These are phyloP conservation scores for Papilio demoleus DNA, from an alignment of 2,888 invertebrate genomes.

Conservation along the genomic window DNA sequence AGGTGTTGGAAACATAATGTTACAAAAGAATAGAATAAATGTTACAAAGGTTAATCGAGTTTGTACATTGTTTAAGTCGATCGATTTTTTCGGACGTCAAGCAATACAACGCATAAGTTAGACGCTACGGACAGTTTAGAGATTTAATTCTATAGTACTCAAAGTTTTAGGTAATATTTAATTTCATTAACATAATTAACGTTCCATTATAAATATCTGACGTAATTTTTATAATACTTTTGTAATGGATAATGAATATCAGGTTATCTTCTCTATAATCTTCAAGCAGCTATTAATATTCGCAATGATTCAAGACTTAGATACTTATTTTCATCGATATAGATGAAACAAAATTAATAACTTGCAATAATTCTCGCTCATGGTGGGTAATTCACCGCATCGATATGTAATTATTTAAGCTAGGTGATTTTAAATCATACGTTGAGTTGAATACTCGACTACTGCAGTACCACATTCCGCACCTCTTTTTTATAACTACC, in stretches of 20 bases:
- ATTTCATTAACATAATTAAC: background rate
- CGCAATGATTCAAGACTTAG: background rate
- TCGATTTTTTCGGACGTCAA: background rate
- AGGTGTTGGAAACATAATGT: constrained; percentile 6
- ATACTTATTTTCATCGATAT: background rate
- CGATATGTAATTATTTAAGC: constrained; percentile 10
- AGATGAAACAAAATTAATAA: constrained; percentile 1
- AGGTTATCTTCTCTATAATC: background rate
- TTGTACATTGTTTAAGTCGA: background rate
- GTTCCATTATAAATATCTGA: background rate
- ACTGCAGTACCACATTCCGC: background rate
- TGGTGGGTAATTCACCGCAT: constrained; percentile 10
- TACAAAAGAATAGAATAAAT: too few relatives aligned
- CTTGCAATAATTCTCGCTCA: constrained; percentile 5
- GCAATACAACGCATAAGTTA: background rate
- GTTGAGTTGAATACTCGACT: constrained; percentile 4
- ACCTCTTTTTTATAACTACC: constrained; percentile 2
- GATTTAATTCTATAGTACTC: background rate
- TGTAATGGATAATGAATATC: background rate
- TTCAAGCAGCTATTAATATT: background rate
- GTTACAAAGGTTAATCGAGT: background rate
- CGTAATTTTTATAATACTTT: too few relatives aligned
- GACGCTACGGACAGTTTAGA: background rate
- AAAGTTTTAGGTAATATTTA: background rate
- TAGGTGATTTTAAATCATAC: constrained; percentile 19